phyloP scores from a whole-genome alignment of 2,888 invertebrate genomes.

The Rhagonycha lutea region DNA sequence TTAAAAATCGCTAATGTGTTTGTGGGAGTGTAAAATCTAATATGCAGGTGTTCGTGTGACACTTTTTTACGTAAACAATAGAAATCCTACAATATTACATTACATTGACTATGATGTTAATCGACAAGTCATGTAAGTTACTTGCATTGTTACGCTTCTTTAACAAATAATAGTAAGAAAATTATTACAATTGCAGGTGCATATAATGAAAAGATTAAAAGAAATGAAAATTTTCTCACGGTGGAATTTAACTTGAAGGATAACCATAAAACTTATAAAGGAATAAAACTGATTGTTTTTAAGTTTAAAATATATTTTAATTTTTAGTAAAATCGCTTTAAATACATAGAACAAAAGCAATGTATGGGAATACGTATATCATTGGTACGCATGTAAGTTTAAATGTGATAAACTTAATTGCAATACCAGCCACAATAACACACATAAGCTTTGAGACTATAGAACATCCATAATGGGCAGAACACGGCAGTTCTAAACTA shows the following conservation, averaged over 20 bases:
- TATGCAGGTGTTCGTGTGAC: slow-evolving; percentile 43
- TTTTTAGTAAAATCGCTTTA: neutral
- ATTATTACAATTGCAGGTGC: slow-evolving; percentile 23
- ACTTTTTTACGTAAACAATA: slow-evolving; percentile 43
- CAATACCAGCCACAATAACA: slow-evolving; percentile 24
- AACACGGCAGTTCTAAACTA: slow-evolving; percentile 37
- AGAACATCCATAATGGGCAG: slow-evolving; percentile 39
- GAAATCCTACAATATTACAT: slow-evolving; percentile 46
- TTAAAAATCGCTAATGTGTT: slow-evolving; percentile 28
- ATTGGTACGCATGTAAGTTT: neutral
- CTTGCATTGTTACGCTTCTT: slow-evolving; percentile 36
- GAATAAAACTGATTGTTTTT: neutral
- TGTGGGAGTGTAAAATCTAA: slow-evolving; percentile 41
- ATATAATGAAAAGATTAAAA: slow-evolving; percentile 2
- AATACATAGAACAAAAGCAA: neutral
- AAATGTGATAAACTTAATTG: slow-evolving; percentile 22
- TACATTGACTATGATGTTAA: slow-evolving; percentile 43
- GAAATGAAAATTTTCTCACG: neutral
- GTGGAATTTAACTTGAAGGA: neutral
- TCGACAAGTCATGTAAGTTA: slow-evolving; percentile 44
- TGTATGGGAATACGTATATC: neutral
- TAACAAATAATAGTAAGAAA: slow-evolving; percentile 27
- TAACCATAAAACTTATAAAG: neutral
- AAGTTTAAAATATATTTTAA: neutral
- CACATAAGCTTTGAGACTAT: slow-evolving; percentile 28